Evolutionary conservation across 2,888 invertebrate species (phyloP), one percentile per base, ranked within the genome.

Genomic region (Pimpla rufipes): DNA sequence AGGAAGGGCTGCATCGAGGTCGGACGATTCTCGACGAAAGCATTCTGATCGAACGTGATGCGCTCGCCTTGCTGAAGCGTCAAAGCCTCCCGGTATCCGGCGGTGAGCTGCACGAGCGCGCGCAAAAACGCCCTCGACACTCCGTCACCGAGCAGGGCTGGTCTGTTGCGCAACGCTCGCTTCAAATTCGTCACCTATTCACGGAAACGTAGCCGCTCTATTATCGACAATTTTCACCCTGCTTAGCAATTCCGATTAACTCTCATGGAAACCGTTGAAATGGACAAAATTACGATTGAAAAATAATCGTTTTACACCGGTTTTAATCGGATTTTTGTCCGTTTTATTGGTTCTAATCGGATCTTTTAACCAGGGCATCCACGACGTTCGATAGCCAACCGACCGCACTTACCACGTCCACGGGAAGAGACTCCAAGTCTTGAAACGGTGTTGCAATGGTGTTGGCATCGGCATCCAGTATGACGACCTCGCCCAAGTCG

Each of bases 401-500:
- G 7, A 73, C 47, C 0, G 21, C 8, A 81, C 93, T 95, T 93
- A 98, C 97, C 93, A 99, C 97, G 94, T 99, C 98, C 86, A 96
- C 95, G 16, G 99, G 99, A 92, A 99, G 95, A 91, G 96, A 96
- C 91, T 97, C 97, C 85, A 98, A 94, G 94, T 99, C 99, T 93
- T 98, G 96, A 93, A 98, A 98, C 4, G 98, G 98, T 59, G 98
- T 96, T 91, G 95, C 96, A 62, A 99, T 96, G 76, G 95, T 96
- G 93, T 98, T 98, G 79, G 95, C 96, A 94, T 99, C 99, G 81
- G 98, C 97, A 94, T 99, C 97, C 91, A 99, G 95, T 88, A 99
- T 95, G 57, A 99, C 98, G 86, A 98, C 97, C 92, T 99, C 99
- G 45, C 98, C 98, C 81, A 99, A 95, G 93, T 99, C 99, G 66